Evolutionary conservation across 1,140 invertebrate species (phyloP), one percentile per base, ranked within the genome.

Genomic region (Schmidtea mediterranea): DNA sequence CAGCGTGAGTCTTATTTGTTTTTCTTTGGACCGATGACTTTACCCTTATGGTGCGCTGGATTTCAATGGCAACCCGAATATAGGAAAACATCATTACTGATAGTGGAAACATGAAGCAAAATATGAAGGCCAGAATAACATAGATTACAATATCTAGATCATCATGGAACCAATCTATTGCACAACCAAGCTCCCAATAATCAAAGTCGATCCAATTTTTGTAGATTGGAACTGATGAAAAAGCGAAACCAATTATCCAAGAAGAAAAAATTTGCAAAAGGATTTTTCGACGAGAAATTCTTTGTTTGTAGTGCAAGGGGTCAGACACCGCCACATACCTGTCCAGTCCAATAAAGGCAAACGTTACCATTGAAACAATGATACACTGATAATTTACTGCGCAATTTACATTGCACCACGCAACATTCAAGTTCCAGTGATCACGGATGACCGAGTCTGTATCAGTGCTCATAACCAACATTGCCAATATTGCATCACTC

Each of bases 151-250:
- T 24, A 13, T 55, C 52, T 1, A 52, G 18, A 1, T 55, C 23
- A n/a, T 48, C 15, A 18, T 62, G 51, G 22, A 58, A 56, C 63
- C 63, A 66, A 36, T 61, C 51, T 40, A 65, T 65, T 15, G 62
- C 63, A 51, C 64, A 66, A 0, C 59, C 56, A 6, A 52, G 56
- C 50, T 66, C 64, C 60, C 61, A 63, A 52, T 65, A 63, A 51
- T 66, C 64, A 52, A 60, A 66, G 15, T 55, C 46, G 1, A 65
- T 51, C 62, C 62, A 65, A n/a, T 53, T 23, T 9, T 53, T 40
- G 8, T 56, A 24, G 2, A 59, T 50, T 0, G 63, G 62, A 1
- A 56, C 54, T 12, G 56, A 15, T 0, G 56, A 56, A 18, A 55
- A 55, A 21, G 37, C 37, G 3, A 46, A 8, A 10, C 58, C 61